These are phyloP conservation scores for Crax fasciolata DNA, from an alignment of 2,797 vertebrate genomes.

Conservation along the genomic window DNA sequence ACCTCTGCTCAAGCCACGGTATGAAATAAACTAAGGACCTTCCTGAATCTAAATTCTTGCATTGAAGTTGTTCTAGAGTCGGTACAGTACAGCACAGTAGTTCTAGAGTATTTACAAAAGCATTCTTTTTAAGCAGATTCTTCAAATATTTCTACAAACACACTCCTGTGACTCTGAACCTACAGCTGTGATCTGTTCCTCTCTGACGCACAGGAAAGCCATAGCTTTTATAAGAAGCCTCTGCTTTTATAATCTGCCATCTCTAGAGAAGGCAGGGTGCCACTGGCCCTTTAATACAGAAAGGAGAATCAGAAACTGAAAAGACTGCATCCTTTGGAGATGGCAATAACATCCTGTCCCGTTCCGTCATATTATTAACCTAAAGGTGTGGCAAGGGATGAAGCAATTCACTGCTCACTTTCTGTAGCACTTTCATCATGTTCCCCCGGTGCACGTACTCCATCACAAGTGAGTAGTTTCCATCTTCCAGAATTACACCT, in stretches of 20 bases:
- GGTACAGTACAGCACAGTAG: no score
- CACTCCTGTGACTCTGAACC: background rate
- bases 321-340: background rate
- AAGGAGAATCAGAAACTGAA: background rate
- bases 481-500: constrained; percentile 92
- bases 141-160: background rate
- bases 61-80: background rate
- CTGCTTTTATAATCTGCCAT: background rate
- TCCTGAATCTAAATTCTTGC: background rate
- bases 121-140: background rate
- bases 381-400: background rate
- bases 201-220: background rate
- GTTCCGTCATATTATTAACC: background rate
- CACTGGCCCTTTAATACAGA: background rate
- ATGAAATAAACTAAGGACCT: background rate
- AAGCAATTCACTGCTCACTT: constrained; percentile 79
- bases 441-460: constrained; percentile 93
- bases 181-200: background rate
- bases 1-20: background rate
- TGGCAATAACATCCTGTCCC: background rate
- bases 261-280: background rate
- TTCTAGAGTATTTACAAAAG: background rate
- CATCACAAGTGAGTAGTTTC: constrained; percentile 94
- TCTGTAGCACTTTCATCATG: constrained; percentile 89
- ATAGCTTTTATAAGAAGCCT: background rate